Evolutionary conservation across 2,888 invertebrate genomes (phyloP).

Genomic region (Pyralis farinalis): DNA sequence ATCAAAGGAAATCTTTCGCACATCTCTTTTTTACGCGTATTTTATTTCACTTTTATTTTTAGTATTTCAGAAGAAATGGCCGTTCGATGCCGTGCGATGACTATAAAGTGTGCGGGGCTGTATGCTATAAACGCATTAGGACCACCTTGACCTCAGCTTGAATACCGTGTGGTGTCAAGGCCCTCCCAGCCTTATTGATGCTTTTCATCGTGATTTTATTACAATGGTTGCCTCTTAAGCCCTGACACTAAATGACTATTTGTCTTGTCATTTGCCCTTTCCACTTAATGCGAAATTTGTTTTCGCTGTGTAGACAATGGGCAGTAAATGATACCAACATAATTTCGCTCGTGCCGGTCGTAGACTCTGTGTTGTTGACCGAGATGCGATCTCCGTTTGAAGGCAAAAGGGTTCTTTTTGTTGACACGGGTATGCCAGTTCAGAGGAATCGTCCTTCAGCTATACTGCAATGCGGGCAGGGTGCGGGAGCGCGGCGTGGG

Average conservation of each 20-base stretch:
- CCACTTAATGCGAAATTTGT: constrained; percentile 31
- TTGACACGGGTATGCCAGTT: constrained; percentile 36
- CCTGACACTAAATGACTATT: constrained; percentile 41
- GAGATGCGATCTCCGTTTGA: constrained; percentile 24
- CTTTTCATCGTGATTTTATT: constrained; percentile 40
- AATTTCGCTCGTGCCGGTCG: constrained; percentile 28
- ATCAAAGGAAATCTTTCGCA: constrained; percentile 29
- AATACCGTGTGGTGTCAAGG: constrained; percentile 53
- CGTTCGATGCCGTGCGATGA: constrained; percentile 40
- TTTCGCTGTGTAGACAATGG: constrained; percentile 28
- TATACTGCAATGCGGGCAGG: constrained; percentile 72
- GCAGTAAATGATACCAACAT: constrained; percentile 26
- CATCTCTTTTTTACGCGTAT: constrained; percentile 25
- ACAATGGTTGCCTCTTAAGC: constrained; percentile 32
- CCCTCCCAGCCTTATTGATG: constrained; percentile 39
- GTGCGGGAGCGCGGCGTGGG: constrained; percentile 36
- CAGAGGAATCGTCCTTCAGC: constrained; percentile 53
- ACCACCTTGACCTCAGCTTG: constrained; percentile 56
- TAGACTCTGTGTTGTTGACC: constrained; percentile 22
- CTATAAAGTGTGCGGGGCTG: constrained; percentile 55
- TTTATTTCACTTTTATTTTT: constrained; percentile 41
- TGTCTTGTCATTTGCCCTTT: constrained; percentile 33
- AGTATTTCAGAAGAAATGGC: constrained; percentile 34
- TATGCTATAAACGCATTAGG: constrained; percentile 52
- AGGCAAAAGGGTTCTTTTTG: constrained; percentile 24